Percentiles rank a stretch among this genome's conserved stretches.
Conservation (phyloP, 2,888 invertebrate species). For the Drosophila buzzatii region DNA sequence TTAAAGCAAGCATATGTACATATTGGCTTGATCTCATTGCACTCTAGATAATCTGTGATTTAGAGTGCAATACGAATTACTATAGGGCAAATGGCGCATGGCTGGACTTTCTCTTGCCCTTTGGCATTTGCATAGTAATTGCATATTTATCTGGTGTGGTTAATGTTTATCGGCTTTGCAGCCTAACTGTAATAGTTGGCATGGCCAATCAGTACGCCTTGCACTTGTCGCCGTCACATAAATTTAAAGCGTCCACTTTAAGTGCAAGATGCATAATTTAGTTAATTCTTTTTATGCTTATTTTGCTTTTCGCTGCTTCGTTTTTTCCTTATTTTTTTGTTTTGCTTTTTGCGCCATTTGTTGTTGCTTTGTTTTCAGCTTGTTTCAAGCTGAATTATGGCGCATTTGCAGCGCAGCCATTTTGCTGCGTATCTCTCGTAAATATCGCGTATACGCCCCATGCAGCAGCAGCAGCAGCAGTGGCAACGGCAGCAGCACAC, state of each 20-base stretch:
- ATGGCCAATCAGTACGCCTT: constrained; percentile 4
- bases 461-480: constrained; percentile 17
- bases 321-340: not conserved
- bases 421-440: constrained; percentile 67
- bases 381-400: constrained; percentile 68
- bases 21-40: not conserved
- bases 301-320: constrained; percentile 4
- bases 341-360: not conserved
- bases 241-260: constrained; percentile 55
- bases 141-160: constrained; percentile 37
- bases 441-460: constrained; percentile 66
- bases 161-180: constrained; percentile 19
- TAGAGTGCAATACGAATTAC: constrained; percentile 3
- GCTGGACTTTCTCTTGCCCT: not conserved
- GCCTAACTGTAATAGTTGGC: constrained; percentile 19
- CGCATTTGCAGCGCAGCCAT: constrained; percentile 53
- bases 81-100: not conserved
- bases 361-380: constrained; percentile 35
- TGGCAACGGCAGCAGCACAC: not conserved
- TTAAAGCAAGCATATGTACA: not conserved
- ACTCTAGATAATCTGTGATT: constrained; percentile 4
- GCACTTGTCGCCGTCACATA: constrained; percentile 32
- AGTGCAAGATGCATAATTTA: constrained; percentile 66
- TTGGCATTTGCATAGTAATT: constrained; percentile 43
- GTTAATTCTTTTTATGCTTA: constrained; percentile 48